Conservation (phyloP, 2,888 invertebrate genomes). For the Escarpia spicata region DNA sequence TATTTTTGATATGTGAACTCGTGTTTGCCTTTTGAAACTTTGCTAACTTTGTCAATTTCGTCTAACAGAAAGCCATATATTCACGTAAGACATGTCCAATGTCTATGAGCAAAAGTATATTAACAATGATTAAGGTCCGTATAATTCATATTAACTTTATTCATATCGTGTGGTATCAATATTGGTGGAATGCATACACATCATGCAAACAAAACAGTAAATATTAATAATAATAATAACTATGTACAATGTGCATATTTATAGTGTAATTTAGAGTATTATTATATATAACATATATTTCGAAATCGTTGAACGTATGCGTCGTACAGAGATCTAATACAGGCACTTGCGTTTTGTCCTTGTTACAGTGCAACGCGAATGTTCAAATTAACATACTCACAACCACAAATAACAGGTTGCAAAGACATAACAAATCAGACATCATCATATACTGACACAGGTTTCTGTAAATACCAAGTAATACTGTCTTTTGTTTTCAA, state of each 20-base stretch:
- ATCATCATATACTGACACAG: no score
- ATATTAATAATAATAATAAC: no score
- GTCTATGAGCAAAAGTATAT: background rate
- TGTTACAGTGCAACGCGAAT: background rate
- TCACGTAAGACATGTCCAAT: background rate
- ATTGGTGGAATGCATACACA: background rate
- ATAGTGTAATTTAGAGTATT: background rate
- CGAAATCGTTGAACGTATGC: background rate
- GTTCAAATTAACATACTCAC: background rate
- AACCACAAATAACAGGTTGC: background rate
- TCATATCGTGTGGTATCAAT: background rate
- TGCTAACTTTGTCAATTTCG: background rate
- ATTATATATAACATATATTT: background rate
- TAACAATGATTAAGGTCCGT: background rate
- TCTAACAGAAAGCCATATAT: background rate
- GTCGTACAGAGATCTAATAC: background rate
- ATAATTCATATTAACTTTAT: background rate
- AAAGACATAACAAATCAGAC: no score
- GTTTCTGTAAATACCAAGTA: no score
- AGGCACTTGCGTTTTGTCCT: background rate
- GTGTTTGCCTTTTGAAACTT: no score
- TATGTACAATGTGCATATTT: background rate
- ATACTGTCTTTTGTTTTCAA: no score
- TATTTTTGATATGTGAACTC: no score
- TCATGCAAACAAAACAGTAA: background rate